These are phyloP conservation scores for Myripristis murdjan DNA, from an alignment of 2,797 vertebrate genomes.

Conservation along the genomic window DNA sequence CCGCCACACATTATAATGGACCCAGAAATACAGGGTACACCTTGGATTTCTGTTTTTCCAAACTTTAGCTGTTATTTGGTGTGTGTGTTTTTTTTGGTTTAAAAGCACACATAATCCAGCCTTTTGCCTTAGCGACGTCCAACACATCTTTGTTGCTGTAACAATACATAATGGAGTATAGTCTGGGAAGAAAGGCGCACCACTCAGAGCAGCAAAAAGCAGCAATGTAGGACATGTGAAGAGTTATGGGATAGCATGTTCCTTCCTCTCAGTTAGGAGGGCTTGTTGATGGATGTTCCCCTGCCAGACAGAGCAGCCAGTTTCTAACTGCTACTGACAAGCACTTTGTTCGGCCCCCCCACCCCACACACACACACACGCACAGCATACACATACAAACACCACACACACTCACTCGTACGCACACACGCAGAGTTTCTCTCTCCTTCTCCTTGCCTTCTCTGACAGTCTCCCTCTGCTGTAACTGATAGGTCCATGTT, in stretches of 20 bases:
- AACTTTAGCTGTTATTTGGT: constrained; percentile 21
- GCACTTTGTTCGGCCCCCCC: constrained; percentile 61
- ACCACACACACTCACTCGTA: constrained; percentile 3
- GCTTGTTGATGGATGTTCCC: constrained; percentile 68
- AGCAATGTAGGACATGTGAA: constrained; percentile 27
- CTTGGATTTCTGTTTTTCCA: not conserved
- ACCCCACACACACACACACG: not conserved
- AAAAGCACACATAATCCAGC: constrained; percentile 36
- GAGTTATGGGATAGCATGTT: constrained; percentile 60
- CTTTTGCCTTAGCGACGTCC: not conserved
- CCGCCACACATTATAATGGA: not conserved
- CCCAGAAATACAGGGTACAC: not conserved
- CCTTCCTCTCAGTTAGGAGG: constrained; percentile 59
- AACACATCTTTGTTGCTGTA: constrained; percentile 40
- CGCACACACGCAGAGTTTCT: not conserved
- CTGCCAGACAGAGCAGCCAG: constrained; percentile 58
- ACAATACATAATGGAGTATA: constrained; percentile 43
- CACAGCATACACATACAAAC: constrained; percentile 1
- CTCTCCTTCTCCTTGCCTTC: constrained; percentile 26
- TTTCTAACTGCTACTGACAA: constrained; percentile 77
- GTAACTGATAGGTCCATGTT: constrained; percentile 59
- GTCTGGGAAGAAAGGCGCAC: constrained; percentile 31
- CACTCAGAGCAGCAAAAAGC: constrained; percentile 19
- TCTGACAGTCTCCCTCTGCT: constrained; percentile 48
- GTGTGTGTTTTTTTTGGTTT: constrained; percentile 24